Evolutionary conservation across 2,113 vertebrate genomes (phyloP).

Genomic region (Rhipidura dahli): DNA sequence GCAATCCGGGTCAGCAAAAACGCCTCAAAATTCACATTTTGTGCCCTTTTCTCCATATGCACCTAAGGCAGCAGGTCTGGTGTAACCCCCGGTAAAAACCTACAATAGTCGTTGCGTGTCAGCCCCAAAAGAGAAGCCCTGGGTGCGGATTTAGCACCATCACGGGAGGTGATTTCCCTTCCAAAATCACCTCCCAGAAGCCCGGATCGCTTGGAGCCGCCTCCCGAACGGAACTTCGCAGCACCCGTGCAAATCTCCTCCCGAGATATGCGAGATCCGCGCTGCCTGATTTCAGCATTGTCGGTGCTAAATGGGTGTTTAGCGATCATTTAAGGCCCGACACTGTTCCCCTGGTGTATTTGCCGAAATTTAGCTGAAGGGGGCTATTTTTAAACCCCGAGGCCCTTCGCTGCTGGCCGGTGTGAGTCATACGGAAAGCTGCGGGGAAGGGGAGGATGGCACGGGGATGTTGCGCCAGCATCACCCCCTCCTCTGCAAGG

Average conservation of each 20-base stretch:
- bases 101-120: not conserved
- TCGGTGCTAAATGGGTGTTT: not conserved
- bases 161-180: not conserved
- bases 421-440: not conserved
- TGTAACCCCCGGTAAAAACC: not conserved
- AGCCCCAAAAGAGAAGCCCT: not conserved
- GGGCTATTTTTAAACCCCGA: not conserved
- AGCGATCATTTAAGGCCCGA: not conserved
- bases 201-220: not conserved
- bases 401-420: not conserved
- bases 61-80: not conserved
- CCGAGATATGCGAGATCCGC: not conserved
- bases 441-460: not conserved
- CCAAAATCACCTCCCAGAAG: not conserved
- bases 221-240: not conserved
- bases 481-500: not conserved
- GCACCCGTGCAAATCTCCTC: not conserved
- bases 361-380: not conserved
- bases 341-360: not conserved
- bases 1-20: not conserved
- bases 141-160: not conserved
- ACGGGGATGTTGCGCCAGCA: not conserved
- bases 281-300: not conserved
- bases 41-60: accelerated
- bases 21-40: not conserved